A percentile compares a stretch with the other conserved stretches of the same genome.
Evolutionary conservation across 2,113 vertebrate species (phyloP).

Genomic region (Dipodomys spectabilis): DNA sequence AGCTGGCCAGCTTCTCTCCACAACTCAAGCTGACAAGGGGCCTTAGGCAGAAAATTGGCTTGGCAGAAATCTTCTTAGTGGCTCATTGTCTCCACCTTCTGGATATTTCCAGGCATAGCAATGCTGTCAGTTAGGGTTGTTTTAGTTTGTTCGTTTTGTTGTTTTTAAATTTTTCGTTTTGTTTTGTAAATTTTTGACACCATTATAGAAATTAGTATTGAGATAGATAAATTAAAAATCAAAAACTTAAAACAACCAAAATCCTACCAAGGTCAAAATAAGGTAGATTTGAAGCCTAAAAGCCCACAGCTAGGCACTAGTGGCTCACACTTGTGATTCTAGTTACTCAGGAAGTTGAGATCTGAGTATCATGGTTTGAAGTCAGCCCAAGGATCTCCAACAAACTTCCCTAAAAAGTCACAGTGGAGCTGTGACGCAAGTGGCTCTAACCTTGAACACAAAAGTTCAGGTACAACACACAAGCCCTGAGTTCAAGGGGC

Average conservation of each 20-base stretch:
- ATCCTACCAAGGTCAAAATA: not conserved
- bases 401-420: too few relatives aligned
- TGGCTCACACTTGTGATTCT: too few relatives aligned
- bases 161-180: not conserved
- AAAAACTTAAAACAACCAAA: not conserved
- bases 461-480: too few relatives aligned
- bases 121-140: not conserved
- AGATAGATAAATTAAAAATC: not conserved
- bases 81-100: conserved; percentile 70
- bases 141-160: not conserved
- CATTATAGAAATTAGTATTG: not conserved
- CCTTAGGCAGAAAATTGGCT: not conserved
- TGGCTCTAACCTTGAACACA: too few relatives aligned
- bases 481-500: too few relatives aligned
- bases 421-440: too few relatives aligned
- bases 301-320: not conserved
- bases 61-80: not conserved
- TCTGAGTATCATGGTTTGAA: too few relatives aligned
- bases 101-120: conserved; percentile 20
- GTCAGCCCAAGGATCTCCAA: too few relatives aligned
- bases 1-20: not conserved
- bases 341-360: too few relatives aligned
- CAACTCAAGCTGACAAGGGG: not conserved
- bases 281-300: not conserved
- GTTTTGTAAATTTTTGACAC: not conserved